Evolutionary conservation across 2,888 invertebrate genomes (phyloP).

Genomic region (Paralinhomoeus sp.): DNA sequence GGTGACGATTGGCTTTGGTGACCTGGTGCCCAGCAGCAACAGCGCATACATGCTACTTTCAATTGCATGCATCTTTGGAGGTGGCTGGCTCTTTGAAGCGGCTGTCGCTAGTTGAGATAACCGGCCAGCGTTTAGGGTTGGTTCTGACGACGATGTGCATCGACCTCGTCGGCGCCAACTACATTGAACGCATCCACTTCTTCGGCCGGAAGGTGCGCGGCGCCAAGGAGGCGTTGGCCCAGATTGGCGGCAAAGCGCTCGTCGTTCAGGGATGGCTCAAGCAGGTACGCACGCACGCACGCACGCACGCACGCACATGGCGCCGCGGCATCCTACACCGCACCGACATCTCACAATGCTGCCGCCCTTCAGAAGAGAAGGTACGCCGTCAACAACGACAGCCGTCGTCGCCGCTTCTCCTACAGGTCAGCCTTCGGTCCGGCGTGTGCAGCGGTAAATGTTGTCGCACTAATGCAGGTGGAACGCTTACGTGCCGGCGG

Average conservation of each 20-base stretch:
- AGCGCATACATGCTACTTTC: background rate
- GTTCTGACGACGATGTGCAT: slow-evolving; percentile 3
- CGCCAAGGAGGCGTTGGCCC: background rate
- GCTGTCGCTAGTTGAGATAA: too few relatives aligned
- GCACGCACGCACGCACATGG: too few relatives aligned
- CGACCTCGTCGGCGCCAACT: slow-evolving; percentile 2
- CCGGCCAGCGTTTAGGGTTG: background rate
- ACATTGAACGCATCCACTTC: slow-evolving; percentile 1
- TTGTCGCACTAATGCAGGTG: too few relatives aligned
- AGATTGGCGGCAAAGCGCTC: background rate
- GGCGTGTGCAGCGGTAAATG: too few relatives aligned
- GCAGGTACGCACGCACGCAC: background rate
- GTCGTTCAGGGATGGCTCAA: background rate
- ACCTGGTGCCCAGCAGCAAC: background rate
- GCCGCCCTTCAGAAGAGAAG: too few relatives aligned
- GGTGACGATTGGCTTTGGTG: background rate
- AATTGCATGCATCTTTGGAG: background rate
- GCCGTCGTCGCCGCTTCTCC: too few relatives aligned
- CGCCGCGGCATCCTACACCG: too few relatives aligned
- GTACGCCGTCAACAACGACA: too few relatives aligned
- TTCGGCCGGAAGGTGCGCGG: slow-evolving; percentile 1
- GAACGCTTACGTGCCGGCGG: too few relatives aligned
- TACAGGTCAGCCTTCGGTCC: too few relatives aligned
- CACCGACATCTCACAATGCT: too few relatives aligned
- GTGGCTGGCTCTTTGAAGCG: too few relatives aligned